phyloP scores from a whole-genome alignment of 2,113 vertebrate genomes.

The Phyllostomus hastatus region DNA sequence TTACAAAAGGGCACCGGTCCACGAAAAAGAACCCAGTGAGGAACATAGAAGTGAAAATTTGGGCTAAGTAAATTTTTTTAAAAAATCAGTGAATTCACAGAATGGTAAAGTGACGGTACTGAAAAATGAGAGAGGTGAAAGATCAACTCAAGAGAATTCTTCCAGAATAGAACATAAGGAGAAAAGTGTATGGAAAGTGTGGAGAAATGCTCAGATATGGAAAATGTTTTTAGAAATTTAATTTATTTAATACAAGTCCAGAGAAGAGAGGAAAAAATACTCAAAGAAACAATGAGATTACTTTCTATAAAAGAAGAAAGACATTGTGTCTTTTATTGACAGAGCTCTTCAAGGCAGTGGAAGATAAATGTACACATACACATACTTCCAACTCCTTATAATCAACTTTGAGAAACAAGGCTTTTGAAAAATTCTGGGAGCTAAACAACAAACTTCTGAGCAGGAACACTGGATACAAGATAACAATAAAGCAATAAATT shows the following conservation, averaged over 20 bases:
- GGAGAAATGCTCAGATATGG: neutral
- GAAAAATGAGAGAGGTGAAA: neutral
- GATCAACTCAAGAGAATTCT: neutral
- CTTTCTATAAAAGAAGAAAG: conserved; percentile 1
- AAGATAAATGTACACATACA: neutral
- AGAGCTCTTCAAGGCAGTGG: neutral
- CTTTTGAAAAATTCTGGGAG: neutral
- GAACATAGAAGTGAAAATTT: neutral
- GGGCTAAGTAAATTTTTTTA: neutral
- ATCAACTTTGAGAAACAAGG: neutral
- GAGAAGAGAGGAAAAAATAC: neutral
- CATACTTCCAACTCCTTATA: neutral
- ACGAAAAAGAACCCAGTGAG: neutral
- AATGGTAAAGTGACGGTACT: neutral
- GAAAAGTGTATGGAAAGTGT: neutral
- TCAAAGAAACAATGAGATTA: neutral
- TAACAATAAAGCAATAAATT: neutral
- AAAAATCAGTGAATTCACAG: neutral
- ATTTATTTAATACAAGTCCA: neutral
- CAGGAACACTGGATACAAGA: neutral
- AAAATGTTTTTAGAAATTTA: neutral
- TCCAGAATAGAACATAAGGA: neutral
- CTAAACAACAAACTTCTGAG: neutral
- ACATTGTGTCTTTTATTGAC: neutral
- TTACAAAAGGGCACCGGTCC: neutral